Evolutionary conservation across 2,797 vertebrate genomes (phyloP), one percentile per base, ranked within the genome.

Genomic region (Phaenicophaeus curvirostris): DNA sequence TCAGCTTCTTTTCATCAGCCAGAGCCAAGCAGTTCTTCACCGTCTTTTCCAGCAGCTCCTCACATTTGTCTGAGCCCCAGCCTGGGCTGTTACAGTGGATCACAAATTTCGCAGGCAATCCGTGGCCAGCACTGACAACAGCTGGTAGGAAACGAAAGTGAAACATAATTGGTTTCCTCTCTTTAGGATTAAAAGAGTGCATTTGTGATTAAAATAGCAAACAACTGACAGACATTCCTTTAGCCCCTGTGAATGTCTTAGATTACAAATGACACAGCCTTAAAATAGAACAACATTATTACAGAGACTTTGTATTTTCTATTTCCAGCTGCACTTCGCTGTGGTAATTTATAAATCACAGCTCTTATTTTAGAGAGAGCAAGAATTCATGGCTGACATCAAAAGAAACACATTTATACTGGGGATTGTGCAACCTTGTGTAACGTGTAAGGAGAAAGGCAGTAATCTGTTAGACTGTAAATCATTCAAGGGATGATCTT

Each of bases 1-100:
- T 99, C 86, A 99, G 98, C 91, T 99, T 99, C 98, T 99, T 99
- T 85, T 99, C 99, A n/a, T 99, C 99, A 8, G 99, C 99, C 95
- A 99, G 96, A 31, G 99, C 99, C 96, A 99, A 97, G 96, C 99
- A 99, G 97, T 99, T 99, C 98, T 99, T 99, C 97, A 99, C 99
- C 0, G 99, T 99, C 97, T 99, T 99, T 79, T 99, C 99, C 98
- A 99, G 98, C 96, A 99, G 88, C 94, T 99, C 99, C 97, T 99
- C 99, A 1, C 99, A 99, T 93, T 99, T 99, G 95, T 99, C 99
- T 3, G 98, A 98, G 75, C 99, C 99, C 99, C 99, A 99, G 1
- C 98, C 97, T 0, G 99, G 99, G 96, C 99, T 99, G 72, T 99
- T 99, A 95, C 99, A 99, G 98, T 99, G 99, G 97, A 99, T 99